Percentiles rank a stretch among this genome's conserved stretches.
phyloP scores from a whole-genome alignment of 2,113 vertebrate genomes.

The Romanogobio albipinnatus region DNA sequence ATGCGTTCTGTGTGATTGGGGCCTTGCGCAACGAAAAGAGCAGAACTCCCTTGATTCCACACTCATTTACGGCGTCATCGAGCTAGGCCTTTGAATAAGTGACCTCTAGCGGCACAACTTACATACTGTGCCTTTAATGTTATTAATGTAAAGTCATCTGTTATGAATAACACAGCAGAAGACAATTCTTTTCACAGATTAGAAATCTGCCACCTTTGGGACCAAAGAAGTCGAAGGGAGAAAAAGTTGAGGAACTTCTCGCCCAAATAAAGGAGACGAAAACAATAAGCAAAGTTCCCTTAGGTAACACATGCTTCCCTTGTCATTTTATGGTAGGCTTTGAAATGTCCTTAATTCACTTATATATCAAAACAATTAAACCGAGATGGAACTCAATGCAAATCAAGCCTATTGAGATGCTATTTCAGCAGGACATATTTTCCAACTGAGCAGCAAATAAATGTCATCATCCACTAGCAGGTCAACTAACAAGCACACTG shows the following conservation, averaged over 20 bases:
- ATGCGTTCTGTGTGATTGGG: too few relatives aligned
- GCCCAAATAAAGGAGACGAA: slow-evolving; percentile 70
- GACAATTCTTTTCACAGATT: slow-evolving; percentile 59
- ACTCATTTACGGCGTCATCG: too few relatives aligned
- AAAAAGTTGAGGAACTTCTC: slow-evolving; percentile 76
- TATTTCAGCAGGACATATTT: not conserved
- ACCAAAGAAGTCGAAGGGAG: slow-evolving; percentile 61
- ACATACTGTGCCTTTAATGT: too few relatives aligned
- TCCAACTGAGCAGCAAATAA: not conserved
- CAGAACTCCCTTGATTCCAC: too few relatives aligned
- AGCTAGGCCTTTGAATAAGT: too few relatives aligned
- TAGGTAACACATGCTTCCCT: slow-evolving; percentile 70
- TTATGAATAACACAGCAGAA: not conserved
- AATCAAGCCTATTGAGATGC: not conserved
- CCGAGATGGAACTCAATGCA: not conserved
- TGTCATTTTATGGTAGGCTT: slow-evolving; percentile 9
- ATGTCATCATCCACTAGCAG: slow-evolving; percentile 9
- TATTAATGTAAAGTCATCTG: not conserved
- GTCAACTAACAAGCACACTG: slow-evolving; percentile 5
- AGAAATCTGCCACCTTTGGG: slow-evolving; percentile 58
- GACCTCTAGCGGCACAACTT: too few relatives aligned
- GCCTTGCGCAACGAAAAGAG: too few relatives aligned
- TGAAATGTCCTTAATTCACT: not conserved
- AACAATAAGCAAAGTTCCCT: slow-evolving; percentile 68
- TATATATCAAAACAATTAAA: slow-evolving; percentile 15